phyloP scores from a whole-genome alignment of 2,113 vertebrate species.

The Macrotus californicus region DNA sequence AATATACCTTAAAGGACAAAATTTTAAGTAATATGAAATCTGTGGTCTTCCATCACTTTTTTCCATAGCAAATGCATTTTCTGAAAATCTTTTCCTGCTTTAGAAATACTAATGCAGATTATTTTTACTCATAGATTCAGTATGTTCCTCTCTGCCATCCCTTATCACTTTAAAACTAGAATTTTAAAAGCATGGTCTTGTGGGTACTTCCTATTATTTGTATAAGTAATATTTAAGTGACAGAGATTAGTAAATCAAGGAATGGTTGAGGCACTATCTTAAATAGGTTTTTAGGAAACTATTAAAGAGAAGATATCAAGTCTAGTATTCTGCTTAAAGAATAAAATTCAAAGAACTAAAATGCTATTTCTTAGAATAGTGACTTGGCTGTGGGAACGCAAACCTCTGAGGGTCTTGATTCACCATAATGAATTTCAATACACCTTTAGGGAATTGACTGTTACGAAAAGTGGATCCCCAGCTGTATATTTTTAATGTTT shows the following conservation, averaged over 20 bases:
- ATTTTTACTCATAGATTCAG: neutral
- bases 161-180: neutral
- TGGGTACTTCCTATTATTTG: neutral
- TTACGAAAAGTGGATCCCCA: neutral
- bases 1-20: neutral
- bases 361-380: neutral
- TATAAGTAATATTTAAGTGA: neutral
- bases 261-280: neutral
- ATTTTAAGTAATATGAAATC: neutral
- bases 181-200: neutral
- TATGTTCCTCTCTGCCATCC: neutral
- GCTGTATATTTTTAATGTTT: neutral
- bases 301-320: neutral
- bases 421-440: neutral
- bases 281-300: slow-evolving; percentile 19
- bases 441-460: neutral
- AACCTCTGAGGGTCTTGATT: neutral
- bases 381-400: slow-evolving; percentile 1
- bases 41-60: neutral
- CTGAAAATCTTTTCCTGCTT: neutral
- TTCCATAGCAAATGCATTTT: neutral
- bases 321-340: neutral
- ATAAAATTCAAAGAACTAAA: slow-evolving; percentile 28
- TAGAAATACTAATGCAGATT: neutral
- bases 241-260: neutral